phyloP scores from a whole-genome alignment of 2,797 vertebrate species.

The Enteromius viviparus region DNA sequence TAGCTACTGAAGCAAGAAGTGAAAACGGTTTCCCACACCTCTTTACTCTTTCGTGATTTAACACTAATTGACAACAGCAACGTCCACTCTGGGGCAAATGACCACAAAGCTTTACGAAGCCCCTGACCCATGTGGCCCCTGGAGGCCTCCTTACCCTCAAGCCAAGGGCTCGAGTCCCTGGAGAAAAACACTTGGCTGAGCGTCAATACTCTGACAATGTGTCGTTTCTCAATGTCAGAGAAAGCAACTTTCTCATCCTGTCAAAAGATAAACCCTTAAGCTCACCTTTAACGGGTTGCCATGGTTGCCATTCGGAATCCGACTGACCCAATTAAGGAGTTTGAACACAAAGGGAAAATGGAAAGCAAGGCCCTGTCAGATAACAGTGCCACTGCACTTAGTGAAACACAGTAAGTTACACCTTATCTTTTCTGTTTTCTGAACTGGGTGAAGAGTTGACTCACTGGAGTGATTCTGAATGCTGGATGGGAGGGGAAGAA shows the following conservation, averaged over 20 bases:
- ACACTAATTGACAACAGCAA: slow-evolving; percentile 51
- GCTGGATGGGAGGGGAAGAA: slow-evolving; percentile 35
- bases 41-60: slow-evolving; percentile 47
- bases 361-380: slow-evolving; percentile 55
- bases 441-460: slow-evolving; percentile 61
- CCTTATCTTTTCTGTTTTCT: slow-evolving; percentile 65
- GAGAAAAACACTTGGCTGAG: slow-evolving; percentile 50
- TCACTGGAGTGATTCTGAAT: slow-evolving; percentile 63
- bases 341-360: slow-evolving; percentile 50
- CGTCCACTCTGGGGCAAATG: slow-evolving; percentile 61
- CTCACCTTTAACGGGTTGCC: slow-evolving; percentile 56
- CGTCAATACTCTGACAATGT: slow-evolving; percentile 57
- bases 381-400: slow-evolving; percentile 61
- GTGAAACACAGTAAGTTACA: slow-evolving; percentile 65
- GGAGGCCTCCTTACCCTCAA: slow-evolving; percentile 31
- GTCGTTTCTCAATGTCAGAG: slow-evolving; percentile 31
- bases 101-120: slow-evolving; percentile 61
- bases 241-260: slow-evolving; percentile 32
- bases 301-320: slow-evolving; percentile 61
- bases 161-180: slow-evolving; percentile 45
- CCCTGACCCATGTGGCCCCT: slow-evolving; percentile 60
- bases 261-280: slow-evolving; percentile 55
- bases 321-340: slow-evolving; percentile 72
- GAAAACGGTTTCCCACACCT: slow-evolving; percentile 37
- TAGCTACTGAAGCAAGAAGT: slow-evolving; percentile 29